A percentile compares a stretch with the other conserved stretches of the same genome.
Conservation (phyloP, 2,113 vertebrate species). For the Chroicocephalus ridibundus region DNA sequence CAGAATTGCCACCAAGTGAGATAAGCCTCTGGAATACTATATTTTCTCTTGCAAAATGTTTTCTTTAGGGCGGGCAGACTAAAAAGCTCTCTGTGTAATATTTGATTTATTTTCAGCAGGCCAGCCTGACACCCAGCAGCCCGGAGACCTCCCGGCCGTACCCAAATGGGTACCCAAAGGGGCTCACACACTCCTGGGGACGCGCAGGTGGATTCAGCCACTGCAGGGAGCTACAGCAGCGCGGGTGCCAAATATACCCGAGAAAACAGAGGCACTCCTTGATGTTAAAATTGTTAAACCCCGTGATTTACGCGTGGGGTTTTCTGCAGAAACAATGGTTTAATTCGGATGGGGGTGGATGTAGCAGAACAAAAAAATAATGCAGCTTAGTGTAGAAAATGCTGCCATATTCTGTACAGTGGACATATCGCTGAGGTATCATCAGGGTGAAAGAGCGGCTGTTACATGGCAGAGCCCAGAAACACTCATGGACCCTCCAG, state of each 20-base stretch:
- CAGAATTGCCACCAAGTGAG: slow-evolving; percentile 58
- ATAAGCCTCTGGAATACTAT: slow-evolving; percentile 54
- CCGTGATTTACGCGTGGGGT: neutral
- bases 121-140: neutral
- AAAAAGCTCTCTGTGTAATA: neutral
- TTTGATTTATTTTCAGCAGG: neutral
- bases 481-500: neutral
- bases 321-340: neutral
- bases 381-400: neutral
- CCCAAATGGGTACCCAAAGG: rapidly evolving
- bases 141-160: neutral
- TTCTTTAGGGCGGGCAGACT: slow-evolving; percentile 12
- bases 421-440: rapidly evolving
- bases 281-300: neutral
- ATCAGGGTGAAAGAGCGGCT: too few species aligned
- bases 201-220: neutral
- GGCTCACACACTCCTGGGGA: neutral
- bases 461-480: neutral
- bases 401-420: neutral
- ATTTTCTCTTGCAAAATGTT: slow-evolving; percentile 50
- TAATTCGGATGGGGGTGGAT: neutral
- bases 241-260: neutral
- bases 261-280: neutral
- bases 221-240: neutral
- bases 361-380: neutral